Base-by-base conservation (phyloP, 1,140 invertebrate species). In the Drosophila obscura region DNA sequence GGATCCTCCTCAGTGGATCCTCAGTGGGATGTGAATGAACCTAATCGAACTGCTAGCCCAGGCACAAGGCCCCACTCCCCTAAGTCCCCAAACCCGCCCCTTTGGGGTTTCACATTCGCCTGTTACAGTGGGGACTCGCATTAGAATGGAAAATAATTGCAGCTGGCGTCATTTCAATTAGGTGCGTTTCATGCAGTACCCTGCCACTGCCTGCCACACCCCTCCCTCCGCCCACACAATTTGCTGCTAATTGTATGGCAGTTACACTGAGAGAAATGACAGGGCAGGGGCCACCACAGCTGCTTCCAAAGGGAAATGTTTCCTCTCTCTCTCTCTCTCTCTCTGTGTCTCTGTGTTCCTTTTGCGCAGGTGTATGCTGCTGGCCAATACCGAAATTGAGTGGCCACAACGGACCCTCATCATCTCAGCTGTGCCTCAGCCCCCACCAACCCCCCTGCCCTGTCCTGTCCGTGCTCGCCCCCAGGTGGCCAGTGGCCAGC, bases 61-160 rank as follows among this genome's bases (percentile, higher is more conserved):
- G 19, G 19, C 19, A 19, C 19, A 19, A 1, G 6, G 8, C 16
- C 46, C 16, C 1, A 46, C n/a, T 13, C 61, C 51, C 43, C n/a
- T 8, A 15, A 22, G 46, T 8, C 2, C 5, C 26, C 7, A 9
- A n/a, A 28, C n/a, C 16, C 3, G 2, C 48, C 22, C 35, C 68
- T 19, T 62, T 55, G 39, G 49, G 58, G 58, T 24, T n/a, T 43
- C n/a, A n/a, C n/a, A n/a, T n/a, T 19, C 19, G 41, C 19, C 46
- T 49, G 59, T 49, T 72, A 24, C 77, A 57, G 63, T 41, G 80
- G 77, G 77, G 66, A 52, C 77, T 66, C 44, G 82, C 73, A 84
- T 85, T 87, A 84, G 81, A 84, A 85, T 84, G 82, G 66, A 71
- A 85, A 85, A 85, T 87, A 87, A 85, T 85, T 87, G 81, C 78